These are phyloP conservation scores for Pissodes strobi DNA, from an alignment of 1,140 invertebrate species.

Conservation along the genomic window DNA sequence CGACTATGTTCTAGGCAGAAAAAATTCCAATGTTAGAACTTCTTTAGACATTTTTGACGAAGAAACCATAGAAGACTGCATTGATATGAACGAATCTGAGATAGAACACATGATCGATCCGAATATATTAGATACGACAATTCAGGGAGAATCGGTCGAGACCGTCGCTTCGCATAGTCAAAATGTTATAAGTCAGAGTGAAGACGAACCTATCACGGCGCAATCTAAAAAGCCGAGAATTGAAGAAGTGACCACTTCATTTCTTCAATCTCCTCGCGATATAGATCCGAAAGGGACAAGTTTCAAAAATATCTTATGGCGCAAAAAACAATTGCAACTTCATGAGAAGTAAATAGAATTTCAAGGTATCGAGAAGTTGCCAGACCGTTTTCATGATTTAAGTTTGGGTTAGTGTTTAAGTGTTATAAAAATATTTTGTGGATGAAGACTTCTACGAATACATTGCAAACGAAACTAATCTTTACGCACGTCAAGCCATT, in stretches of 20 bases:
- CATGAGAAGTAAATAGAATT: background rate
- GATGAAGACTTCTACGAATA: slow-evolving; percentile 2
- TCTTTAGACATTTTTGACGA: no score
- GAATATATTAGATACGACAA: no score
- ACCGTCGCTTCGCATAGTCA: no score
- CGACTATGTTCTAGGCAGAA: background rate
- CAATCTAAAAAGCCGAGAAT: no score
- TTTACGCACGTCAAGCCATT: background rate
- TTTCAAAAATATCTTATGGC: background rate
- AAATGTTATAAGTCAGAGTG: no score
- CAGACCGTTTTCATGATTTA: background rate
- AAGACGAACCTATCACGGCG: no score
- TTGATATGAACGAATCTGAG: background rate
- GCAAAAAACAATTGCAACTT: background rate
- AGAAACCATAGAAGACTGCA: background rate
- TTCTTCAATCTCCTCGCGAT: background rate
- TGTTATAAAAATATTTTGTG: background rate
- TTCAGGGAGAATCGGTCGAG: no score
- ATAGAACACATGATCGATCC: slow-evolving; percentile 4
- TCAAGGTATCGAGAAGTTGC: slow-evolving; percentile 1
- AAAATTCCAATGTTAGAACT: no score
- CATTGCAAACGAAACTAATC: background rate
- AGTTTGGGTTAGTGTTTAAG: background rate
- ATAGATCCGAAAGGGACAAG: background rate
- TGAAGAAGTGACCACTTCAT: background rate